Evolutionary conservation across 2,113 vertebrate genomes (phyloP), one percentile per base, ranked within the genome.

Genomic region (Scolopax mira): DNA sequence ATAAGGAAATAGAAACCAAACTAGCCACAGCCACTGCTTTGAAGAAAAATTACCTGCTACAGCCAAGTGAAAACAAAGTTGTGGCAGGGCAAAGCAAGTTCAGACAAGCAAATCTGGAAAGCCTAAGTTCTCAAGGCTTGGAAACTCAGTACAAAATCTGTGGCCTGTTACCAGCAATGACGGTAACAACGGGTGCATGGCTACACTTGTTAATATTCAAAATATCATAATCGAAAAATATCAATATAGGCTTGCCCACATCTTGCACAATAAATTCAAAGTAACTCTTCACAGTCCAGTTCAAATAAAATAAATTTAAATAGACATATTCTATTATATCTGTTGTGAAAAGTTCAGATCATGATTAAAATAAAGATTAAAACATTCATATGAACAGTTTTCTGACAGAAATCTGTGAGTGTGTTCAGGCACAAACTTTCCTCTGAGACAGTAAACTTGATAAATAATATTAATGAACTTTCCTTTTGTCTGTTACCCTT

Each of bases 231-330:
- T 11, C 28, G 10, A 51, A 89, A 78, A 71, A 73, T 15, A 67
- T 10, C 19, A 62, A 0, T 25, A 31, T 6, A 4, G 6, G 1
- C 13, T 85, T 57, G 9, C 16, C 10, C 28, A 6, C 35, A 9
- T 44, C 21, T 82, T 2, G 0, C 6, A 70, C 12, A 44, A 5
- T 30, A 55, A 74, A 48, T 19, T 41, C 2, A 60, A 54, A 66
- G 7, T 46, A 42, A 46, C 6, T 54, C 8, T 48, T 51, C 10
- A 25, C 5, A 58, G 7, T 30, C 15, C 11, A 39, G 7, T 48
- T 73, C 35, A 79, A 71, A 42, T 18, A 44, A 85, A 92, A 64
- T 31, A 49, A 64, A 37, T 39, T 69, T 22, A 39, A 83, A 18
- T 15, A 42, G 4, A 31, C 18, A 31, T 46, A 16, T 37, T 33